Conservation (phyloP, 2,888 invertebrate genomes). For the Ectemnius cavifrons region DNA sequence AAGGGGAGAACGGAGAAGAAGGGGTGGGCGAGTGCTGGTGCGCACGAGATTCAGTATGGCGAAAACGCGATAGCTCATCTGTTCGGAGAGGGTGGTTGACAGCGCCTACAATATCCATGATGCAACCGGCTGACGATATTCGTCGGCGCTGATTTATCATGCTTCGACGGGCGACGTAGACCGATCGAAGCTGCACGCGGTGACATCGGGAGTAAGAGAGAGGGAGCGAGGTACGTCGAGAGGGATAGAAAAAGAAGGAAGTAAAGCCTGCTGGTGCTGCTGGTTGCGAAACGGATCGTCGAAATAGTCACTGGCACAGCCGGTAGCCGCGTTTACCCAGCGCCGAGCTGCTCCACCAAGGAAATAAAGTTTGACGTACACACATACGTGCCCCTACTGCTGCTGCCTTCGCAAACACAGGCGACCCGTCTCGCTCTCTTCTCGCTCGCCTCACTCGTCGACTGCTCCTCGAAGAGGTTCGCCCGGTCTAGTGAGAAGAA, state of each 20-base stretch:
- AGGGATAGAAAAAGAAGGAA: too few species aligned
- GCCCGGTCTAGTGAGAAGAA: conserved; percentile 1
- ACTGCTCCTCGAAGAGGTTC: not conserved
- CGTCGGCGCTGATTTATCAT: conserved; percentile 54
- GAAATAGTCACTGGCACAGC: conserved; percentile 39
- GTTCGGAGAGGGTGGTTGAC: conserved; percentile 1
- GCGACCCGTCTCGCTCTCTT: conserved; percentile 3
- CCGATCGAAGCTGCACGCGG: conserved; percentile 31
- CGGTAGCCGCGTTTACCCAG: conserved; percentile 15
- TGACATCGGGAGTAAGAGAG: conserved; percentile 20
- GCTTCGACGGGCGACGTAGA: conserved; percentile 42
- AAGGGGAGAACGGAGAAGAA: too few species aligned
- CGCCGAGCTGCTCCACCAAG: conserved; percentile 7
- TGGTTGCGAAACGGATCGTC: conserved; percentile 48
- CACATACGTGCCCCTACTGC: conserved; percentile 18
- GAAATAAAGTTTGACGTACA: conserved; percentile 43
- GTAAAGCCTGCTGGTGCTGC: not conserved
- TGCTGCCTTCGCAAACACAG: conserved; percentile 36
- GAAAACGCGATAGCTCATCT: conserved; percentile 4
- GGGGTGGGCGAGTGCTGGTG: too few species aligned
- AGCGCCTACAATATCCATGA: not conserved
- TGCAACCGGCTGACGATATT: conserved; percentile 40
- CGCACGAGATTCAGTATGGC: too few species aligned
- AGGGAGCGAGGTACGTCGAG: conserved; percentile 14
- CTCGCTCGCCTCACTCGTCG: not conserved